Evolutionary conservation across 2,797 vertebrate species (phyloP), one percentile per base, ranked within the genome.

Genomic region (Helostoma temminkii): DNA sequence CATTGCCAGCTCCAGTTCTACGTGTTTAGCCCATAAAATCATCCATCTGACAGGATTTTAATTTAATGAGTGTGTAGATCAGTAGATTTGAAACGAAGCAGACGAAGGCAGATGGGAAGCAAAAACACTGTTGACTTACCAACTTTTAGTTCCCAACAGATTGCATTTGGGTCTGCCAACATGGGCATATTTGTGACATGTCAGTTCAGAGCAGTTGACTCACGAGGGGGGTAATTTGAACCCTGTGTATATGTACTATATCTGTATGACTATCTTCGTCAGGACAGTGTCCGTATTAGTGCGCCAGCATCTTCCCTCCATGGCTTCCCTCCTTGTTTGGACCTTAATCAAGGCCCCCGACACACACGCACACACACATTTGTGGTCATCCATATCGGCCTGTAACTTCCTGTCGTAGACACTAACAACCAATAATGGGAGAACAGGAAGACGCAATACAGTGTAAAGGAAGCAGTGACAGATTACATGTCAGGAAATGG

Each of bases 371-470:
- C 64, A 54, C 21, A 46, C 62, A 63, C 32, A 61, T 5, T 50
- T 49, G 55, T 42, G 43, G 73, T 47, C 52, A 53, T 79, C 70
- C 49, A 32, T 81, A 82, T 76, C 52, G 3, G 54, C 34, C 4
- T 41, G 37, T 39, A 39, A 81, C 81, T 80, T 90, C 88, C 87
- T 84, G 78, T 58, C 9, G 2, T 56, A 85, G 66, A 84, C 74
- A 81, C 78, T 74, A 82, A 65, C 59, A 69, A 39, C 76, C 74
- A 87, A 70, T 86, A 77, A 82, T 43, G 26, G 52, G 47, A 63
- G 48, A 73, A 64, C 86, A 89, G 85, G 89, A 90, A 89, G 81
- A 46, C 26, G 82, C 60, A 60, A 78, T 81, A 60, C 78, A 77
- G 48, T 73, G 76, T 48, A 58, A 57, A 86, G 87, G 86, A 87